A percentile compares a stretch with the other conserved stretches of the same genome.
Evolutionary conservation across 2,113 vertebrate genomes (phyloP).

Genomic region (Pseudolaguvia tuberculata): DNA sequence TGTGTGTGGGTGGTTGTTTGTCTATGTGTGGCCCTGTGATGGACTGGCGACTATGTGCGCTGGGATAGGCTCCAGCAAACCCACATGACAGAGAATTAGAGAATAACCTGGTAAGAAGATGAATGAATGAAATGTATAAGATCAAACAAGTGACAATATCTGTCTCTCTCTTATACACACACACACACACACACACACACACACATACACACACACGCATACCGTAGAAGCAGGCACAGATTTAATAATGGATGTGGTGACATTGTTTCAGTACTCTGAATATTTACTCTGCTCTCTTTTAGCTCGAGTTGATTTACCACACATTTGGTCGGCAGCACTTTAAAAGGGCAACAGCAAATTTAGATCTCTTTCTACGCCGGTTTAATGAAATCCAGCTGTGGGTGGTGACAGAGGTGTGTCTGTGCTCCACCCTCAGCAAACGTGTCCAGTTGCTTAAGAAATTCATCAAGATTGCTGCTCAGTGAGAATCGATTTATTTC

Average conservation of each 20-base stretch:
- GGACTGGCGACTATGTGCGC: too few relatives aligned
- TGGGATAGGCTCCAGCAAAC: too few relatives aligned
- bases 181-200: conserved; percentile 4
- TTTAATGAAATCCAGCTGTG: conserved; percentile 99
- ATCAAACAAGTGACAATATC: background rate
- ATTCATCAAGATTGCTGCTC: conserved; percentile 96
- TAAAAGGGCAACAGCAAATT: conserved; percentile 92
- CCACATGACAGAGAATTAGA: too few relatives aligned
- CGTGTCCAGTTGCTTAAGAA: conserved; percentile 97
- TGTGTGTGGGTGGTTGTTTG: too few relatives aligned
- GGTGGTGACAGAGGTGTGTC: conserved; percentile 93
- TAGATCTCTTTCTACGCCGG: conserved; percentile 93
- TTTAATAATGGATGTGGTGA: background rate
- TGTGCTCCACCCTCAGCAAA: conserved; percentile 92
- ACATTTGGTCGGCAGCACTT: conserved; percentile 92
- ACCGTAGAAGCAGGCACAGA: too few relatives aligned
- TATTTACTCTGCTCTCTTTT: conserved; percentile 28
- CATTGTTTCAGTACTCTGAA: background rate
- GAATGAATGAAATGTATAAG: too few relatives aligned
- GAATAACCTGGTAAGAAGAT: too few relatives aligned
- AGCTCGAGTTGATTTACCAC: conserved; percentile 95
- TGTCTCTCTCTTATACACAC: too few relatives aligned
- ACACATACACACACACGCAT: background rate
- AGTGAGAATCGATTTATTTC: conserved; percentile 73
- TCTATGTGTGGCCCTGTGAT: too few relatives aligned